These are phyloP conservation scores for Gymnoscopelus braueri DNA, from an alignment of 2,797 vertebrate species.

Conservation along the genomic window DNA sequence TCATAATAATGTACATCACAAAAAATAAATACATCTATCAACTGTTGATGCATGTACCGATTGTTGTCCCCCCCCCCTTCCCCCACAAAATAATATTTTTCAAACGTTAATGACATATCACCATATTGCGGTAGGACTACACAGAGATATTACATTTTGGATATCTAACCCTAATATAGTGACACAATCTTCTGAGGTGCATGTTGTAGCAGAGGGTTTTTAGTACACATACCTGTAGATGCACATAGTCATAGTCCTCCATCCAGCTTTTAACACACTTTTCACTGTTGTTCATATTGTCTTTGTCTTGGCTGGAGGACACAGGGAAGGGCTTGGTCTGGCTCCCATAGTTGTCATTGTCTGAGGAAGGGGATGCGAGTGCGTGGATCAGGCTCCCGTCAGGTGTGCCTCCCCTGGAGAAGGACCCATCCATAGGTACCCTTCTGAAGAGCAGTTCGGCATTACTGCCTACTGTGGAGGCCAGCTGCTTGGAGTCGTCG, in stretches of 20 bases:
- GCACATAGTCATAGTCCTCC: conserved; percentile 98
- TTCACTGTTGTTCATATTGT: conserved; percentile 83
- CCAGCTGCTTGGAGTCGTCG: conserved; percentile 91
- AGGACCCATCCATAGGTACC: conserved; percentile 58
- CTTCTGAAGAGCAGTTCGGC: conserved; percentile 88
- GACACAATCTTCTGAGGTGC: not conserved
- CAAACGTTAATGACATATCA: not conserved
- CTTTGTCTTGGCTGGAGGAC: conserved; percentile 76
- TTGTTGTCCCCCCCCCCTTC: no score
- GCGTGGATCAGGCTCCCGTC: conserved; percentile 68
- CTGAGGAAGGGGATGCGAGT: conserved; percentile 67
- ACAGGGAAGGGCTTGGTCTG: conserved; percentile 78
- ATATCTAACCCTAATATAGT: no score
- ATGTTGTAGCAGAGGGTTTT: not conserved
- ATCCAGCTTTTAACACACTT: conserved; percentile 97
- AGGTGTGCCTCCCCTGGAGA: conserved; percentile 59
- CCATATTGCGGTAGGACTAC: not conserved
- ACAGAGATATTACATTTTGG: not conserved
- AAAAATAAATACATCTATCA: no score
- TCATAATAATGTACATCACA: no score
- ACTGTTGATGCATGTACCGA: no score
- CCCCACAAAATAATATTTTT: not conserved
- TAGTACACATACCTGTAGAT: conserved; percentile 87
- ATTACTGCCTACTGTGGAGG: conserved; percentile 85
- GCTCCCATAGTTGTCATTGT: conserved; percentile 73